Conservation (phyloP, 2,797 vertebrate genomes). For the Sebastes iracundus region DNA sequence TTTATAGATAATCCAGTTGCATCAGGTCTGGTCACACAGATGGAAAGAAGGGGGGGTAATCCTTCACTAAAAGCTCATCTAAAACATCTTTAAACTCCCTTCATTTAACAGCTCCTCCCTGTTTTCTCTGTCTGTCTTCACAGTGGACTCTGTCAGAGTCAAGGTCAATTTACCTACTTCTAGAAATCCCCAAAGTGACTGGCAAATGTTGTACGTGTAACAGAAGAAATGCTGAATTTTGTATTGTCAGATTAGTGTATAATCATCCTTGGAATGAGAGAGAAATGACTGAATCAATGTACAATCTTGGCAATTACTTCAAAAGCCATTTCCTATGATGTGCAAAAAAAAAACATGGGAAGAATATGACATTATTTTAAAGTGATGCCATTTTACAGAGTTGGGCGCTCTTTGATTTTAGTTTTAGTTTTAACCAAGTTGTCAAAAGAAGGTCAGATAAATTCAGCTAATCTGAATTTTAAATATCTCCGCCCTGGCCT, state of each 20-base stretch:
- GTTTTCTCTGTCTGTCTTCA: constrained; percentile 37
- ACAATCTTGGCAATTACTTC: not conserved
- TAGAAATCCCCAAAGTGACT: constrained; percentile 1
- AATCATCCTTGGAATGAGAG: not conserved
- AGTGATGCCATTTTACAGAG: not conserved
- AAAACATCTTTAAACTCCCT: constrained; percentile 48
- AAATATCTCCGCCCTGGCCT: not conserved
- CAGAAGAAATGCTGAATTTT: constrained; percentile 7
- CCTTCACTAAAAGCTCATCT: constrained; percentile 61
- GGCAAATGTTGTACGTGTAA: not conserved
- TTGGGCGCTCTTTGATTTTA: constrained; percentile 39
- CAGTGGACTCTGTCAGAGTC: constrained; percentile 58
- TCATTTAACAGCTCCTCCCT: constrained; percentile 42
- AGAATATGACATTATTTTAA: not conserved
- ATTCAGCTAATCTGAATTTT: not conserved
- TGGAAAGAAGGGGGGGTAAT: constrained; percentile 36
- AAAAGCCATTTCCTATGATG: not conserved
- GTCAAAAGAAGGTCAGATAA: not conserved
- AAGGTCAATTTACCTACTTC: constrained; percentile 26
- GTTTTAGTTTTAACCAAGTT: constrained; percentile 1
- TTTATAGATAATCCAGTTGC: constrained; percentile 79
- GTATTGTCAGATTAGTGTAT: not conserved
- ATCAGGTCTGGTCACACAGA: constrained; percentile 75
- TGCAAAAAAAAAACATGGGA: constrained; percentile 19
- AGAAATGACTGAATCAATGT: constrained; percentile 7